Conservation (phyloP, 2,113 vertebrate species). For the Stigmatopora nigra region DNA sequence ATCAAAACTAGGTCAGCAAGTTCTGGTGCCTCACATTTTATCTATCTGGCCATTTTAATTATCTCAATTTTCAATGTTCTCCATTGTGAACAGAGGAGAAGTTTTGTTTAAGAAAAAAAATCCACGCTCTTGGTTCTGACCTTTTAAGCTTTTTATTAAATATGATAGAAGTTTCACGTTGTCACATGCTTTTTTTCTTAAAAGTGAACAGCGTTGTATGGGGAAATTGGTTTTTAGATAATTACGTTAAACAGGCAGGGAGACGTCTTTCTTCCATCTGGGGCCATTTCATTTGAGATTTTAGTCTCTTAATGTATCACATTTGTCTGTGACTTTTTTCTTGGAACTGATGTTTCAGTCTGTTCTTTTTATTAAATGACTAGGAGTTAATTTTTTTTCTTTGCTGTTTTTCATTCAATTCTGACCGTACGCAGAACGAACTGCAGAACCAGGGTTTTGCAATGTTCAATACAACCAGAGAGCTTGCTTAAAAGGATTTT, state of each 20-base stretch:
- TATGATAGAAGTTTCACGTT: neutral
- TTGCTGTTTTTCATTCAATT: too few species aligned
- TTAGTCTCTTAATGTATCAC: neutral
- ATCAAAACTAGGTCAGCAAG: neutral
- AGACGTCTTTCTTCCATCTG: neutral
- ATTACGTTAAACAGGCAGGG: neutral
- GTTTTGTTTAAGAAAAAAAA: neutral
- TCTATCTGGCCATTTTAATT: neutral
- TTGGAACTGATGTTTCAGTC: neutral
- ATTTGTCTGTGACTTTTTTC: neutral
- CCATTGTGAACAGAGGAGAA: neutral
- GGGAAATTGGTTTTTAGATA: neutral
- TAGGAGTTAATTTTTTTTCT: neutral
- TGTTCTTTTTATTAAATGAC: neutral
- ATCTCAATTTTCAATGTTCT: neutral
- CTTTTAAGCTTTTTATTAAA: neutral
- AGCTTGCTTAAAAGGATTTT: too few species aligned
- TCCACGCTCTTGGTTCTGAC: neutral
- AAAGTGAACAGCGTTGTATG: neutral
- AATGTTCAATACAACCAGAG: too few species aligned
- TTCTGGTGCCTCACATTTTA: neutral
- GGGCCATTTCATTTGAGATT: neutral
- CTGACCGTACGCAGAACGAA: too few species aligned
- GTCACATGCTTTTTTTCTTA: conserved; percentile 12
- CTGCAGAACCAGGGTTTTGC: too few species aligned